Conservation (phyloP, 2,888 invertebrate genomes). For the Auanema sp. region DNA sequence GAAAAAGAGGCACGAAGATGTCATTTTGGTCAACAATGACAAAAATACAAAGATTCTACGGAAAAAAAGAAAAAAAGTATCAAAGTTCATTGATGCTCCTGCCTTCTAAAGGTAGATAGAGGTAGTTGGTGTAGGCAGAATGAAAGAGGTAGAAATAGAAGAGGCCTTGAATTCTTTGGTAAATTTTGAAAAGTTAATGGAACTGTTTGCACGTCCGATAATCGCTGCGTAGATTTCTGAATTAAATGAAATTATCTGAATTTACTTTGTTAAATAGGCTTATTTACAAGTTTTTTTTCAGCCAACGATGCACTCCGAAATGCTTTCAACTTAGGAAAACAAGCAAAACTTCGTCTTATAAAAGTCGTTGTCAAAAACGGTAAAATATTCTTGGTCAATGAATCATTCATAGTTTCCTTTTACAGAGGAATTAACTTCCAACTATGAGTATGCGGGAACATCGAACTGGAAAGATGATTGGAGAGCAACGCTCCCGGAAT, state of each 20-base stretch:
- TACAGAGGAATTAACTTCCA: slow-evolving; percentile 50
- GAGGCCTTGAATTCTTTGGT: background rate
- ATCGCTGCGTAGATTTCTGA: background rate
- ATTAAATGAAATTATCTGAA: background rate
- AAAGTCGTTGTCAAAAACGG: slow-evolving; percentile 63
- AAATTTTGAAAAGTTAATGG: background rate
- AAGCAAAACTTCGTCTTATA: slow-evolving; percentile 58
- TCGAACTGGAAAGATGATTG: slow-evolving; percentile 62
- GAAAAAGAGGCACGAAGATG: too few relatives aligned
- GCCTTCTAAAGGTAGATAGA: too few relatives aligned
- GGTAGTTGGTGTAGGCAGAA: too few relatives aligned
- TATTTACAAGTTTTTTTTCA: slow-evolving; percentile 34
- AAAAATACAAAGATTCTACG: too few relatives aligned
- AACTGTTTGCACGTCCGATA: background rate
- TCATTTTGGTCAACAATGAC: too few relatives aligned
- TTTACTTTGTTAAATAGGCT: background rate
- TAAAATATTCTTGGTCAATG: slow-evolving; percentile 6
- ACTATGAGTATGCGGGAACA: slow-evolving; percentile 50
- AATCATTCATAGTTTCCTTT: background rate
- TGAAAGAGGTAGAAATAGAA: too few relatives aligned
- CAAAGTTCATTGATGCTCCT: too few relatives aligned
- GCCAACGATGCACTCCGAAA: slow-evolving; percentile 56
- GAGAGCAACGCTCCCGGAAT: slow-evolving; percentile 54
- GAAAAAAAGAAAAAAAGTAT: too few relatives aligned
- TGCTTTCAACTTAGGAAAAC: slow-evolving; percentile 61